Percentiles rank a stretch among this genome's conserved stretches.
These are phyloP conservation scores for Pogonognathellus flavescens DNA, from an alignment of 1,140 invertebrate genomes.

Conservation along the genomic window DNA sequence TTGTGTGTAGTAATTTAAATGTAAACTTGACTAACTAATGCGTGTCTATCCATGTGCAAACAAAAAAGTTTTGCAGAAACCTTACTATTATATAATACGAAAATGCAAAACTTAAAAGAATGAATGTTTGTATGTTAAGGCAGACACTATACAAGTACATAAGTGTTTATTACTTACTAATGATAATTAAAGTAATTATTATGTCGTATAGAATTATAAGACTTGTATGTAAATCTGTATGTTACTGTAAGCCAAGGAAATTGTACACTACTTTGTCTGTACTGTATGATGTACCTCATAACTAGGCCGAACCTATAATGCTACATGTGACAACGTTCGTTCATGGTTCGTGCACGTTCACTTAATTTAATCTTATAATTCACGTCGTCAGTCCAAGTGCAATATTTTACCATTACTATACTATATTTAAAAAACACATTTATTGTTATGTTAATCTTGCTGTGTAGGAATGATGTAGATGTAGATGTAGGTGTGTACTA, in stretches of 20 bases:
- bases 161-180: neutral
- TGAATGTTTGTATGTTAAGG: too few relatives aligned
- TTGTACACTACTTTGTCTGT: conserved; percentile 36
- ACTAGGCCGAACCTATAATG: neutral
- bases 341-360: neutral
- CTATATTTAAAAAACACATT: neutral
- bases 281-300: neutral
- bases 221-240: neutral
- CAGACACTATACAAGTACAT: neutral
- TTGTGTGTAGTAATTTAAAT: too few relatives aligned
- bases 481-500: too few relatives aligned
- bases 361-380: neutral
- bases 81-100: neutral
- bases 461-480: too few relatives aligned
- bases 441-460: neutral
- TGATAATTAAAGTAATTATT: neutral
- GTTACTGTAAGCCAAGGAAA: conserved; percentile 12
- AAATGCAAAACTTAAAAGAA: conserved; percentile 16
- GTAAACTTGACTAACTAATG: too few relatives aligned
- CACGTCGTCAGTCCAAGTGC: neutral
- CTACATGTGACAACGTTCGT: neutral
- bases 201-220: neutral
- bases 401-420: neutral
- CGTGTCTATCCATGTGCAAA: too few relatives aligned
- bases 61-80: too few relatives aligned